phyloP scores from a whole-genome alignment of 2,113 vertebrate species.

The Amazona vittata region DNA sequence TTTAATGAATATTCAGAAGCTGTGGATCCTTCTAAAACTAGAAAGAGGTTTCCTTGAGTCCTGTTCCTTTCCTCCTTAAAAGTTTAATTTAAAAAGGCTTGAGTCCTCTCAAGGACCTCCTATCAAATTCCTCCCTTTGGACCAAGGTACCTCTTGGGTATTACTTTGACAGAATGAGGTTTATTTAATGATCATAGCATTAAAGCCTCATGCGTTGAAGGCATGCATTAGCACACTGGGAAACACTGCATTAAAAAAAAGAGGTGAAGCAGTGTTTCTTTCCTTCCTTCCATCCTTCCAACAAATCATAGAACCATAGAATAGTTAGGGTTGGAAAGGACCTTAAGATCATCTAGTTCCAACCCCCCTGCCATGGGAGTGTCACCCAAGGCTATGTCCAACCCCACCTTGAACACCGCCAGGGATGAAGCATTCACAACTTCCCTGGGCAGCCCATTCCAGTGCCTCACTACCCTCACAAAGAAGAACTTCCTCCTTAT shows the following conservation, averaged over 20 bases:
- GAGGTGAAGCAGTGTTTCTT: not conserved
- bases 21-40: conserved; percentile 7
- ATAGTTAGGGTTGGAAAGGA: not conserved
- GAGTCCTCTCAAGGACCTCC: conserved; percentile 11
- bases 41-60: not conserved
- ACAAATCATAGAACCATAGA: not conserved
- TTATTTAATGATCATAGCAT: conserved; percentile 45
- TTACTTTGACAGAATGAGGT: conserved; percentile 55
- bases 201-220: conserved; percentile 24
- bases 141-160: conserved; percentile 11
- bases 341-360: not conserved
- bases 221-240: not conserved
- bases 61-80: conserved; percentile 14
- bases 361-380: not conserved
- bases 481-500: not conserved
- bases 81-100: conserved; percentile 33
- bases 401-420: not conserved
- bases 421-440: not conserved
- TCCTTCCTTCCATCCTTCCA: not conserved
- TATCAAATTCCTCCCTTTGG: conserved; percentile 27
- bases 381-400: not conserved
- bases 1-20: conserved; percentile 10
- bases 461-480: not conserved
- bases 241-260: not conserved
- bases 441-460: not conserved